Evolutionary conservation across 1,140 invertebrate genomes (phyloP).

Genomic region (Delia radicum): DNA sequence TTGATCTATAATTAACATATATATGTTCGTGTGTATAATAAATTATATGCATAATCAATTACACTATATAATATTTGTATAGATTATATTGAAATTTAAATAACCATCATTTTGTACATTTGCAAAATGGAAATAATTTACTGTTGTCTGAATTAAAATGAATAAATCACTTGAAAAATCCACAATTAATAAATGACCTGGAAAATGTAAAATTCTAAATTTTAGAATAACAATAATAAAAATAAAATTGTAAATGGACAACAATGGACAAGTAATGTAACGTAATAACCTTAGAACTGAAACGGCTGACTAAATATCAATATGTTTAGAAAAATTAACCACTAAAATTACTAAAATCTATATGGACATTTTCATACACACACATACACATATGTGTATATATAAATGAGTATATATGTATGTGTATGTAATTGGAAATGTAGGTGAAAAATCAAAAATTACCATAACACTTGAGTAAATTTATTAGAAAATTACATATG

Average conservation of each 20-base stretch:
- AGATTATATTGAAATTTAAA: not conserved
- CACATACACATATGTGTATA: not conserved
- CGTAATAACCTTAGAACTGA: not conserved
- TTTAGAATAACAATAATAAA: not conserved
- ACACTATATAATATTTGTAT: not conserved
- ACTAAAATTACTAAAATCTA: not conserved
- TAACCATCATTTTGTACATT: not conserved
- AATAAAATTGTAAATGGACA: not conserved
- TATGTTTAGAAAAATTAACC: conserved; percentile 2
- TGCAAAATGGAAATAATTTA: not conserved
- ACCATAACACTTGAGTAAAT: conserved; percentile 14
- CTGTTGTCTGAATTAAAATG: not conserved
- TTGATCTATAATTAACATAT: not conserved
- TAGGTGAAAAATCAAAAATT: not conserved
- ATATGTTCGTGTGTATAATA: not conserved
- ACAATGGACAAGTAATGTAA: conserved; percentile 6
- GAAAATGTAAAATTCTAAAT: not conserved
- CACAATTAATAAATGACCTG: conserved; percentile 14
- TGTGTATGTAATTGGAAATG: not conserved
- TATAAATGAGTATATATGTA: not conserved
- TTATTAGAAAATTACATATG: conserved; percentile 7
- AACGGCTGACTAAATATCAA: not conserved
- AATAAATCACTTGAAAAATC: conserved; percentile 20
- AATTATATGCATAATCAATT: not conserved
- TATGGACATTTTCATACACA: not conserved